Base-by-base conservation (phyloP, 2,113 vertebrate genomes). In the Rhea pennata region DNA sequence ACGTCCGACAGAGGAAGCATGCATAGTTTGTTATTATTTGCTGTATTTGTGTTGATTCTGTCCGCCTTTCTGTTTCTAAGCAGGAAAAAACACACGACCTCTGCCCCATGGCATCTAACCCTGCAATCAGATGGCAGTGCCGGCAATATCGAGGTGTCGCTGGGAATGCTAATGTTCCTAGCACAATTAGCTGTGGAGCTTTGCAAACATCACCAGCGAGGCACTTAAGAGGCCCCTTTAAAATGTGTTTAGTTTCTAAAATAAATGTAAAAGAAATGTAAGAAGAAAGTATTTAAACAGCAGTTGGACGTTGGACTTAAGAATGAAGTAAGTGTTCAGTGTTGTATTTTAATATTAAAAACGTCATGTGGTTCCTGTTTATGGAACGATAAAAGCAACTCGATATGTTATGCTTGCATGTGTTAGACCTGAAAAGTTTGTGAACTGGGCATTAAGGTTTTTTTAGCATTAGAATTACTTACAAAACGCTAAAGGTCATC, bases 341-440 rank as follows among this genome's bases (percentile, higher is more conserved):
- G 40, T 16, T 71, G 33, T 71, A 62, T 76, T 93, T 83, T 73
- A 90, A 88, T 69, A 24, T 6, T 79, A 19, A 7, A 92, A 95
- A 72, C 13, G 15, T 17, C 58, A 50, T 7, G 2, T 81, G 50
- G 69, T 31, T 84, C 80, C 73, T 80, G 12, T 29, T 44, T 73
- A 65, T 50, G 44, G 62, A 93, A 73, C 73, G 83, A 90, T 27
- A 76, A 27, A 53, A 92, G 48, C n/a, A 66, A 58, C 59, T 66
- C 54, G 8, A 65, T 1, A 0, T 14, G 15, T 61, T 46, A 46
- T 8, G 29, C 23, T 4, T 70, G 61, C 21, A 17, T 1, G 12
- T 65, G 66, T 29, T 33, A 59, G 26, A 71, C 4, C 39, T 46
- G 56, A 80, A 84, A 67, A 8, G 33, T 66, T 73, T 80, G 67